Evolutionary conservation across 2,888 invertebrate species (phyloP).

Genomic region (Eupithecia tripunctaria): DNA sequence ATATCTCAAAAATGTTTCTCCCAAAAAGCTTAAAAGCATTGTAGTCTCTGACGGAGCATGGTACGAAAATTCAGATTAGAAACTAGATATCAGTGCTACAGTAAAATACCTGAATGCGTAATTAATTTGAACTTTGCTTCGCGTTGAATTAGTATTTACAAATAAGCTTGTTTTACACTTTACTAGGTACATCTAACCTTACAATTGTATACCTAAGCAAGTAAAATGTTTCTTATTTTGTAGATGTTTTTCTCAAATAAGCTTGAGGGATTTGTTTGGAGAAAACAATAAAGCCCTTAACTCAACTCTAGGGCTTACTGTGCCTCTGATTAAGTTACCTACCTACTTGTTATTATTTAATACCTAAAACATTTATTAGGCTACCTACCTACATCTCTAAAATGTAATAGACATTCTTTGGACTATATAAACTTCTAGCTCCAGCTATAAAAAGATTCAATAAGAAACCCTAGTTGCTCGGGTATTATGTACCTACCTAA

Average conservation of each 20-base stretch:
- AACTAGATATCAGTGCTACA: background rate
- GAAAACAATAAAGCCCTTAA: background rate
- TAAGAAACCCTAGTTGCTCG: background rate
- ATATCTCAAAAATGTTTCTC: background rate
- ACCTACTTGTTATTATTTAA: background rate
- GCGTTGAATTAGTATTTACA: background rate
- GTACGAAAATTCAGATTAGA: background rate
- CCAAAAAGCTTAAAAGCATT: background rate
- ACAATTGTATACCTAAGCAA: background rate
- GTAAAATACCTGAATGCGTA: conserved; percentile 1
- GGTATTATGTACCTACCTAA: background rate
- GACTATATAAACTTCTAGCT: background rate
- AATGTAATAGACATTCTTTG: background rate
- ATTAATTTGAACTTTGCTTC: background rate
- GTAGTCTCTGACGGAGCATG: background rate
- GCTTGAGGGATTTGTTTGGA: background rate
- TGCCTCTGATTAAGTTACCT: background rate
- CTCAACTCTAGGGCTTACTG: background rate
- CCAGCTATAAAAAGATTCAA: background rate
- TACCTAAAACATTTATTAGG: background rate
- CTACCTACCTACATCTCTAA: background rate
- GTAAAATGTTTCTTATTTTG: background rate
- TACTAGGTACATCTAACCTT: background rate
- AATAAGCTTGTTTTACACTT: background rate
- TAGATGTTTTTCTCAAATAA: conserved; percentile 1